phyloP scores from a whole-genome alignment of 37 sponge, comb jelly and placozoan genomes.

The Aphrocallistes beatrix region DNA sequence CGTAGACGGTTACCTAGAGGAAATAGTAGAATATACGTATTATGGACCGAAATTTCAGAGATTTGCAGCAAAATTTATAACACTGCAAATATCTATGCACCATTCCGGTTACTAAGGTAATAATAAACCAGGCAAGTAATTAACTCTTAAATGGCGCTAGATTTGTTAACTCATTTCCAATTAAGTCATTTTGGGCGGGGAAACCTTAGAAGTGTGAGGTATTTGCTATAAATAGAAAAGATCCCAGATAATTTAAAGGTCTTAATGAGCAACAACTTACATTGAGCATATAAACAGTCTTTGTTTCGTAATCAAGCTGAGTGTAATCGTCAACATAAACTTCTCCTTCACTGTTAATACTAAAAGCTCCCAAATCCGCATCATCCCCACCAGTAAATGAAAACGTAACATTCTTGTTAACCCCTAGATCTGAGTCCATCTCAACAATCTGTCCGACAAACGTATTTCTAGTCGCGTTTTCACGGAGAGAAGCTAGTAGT shows the following conservation, averaged over 20 bases:
- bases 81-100: background rate
- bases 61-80: background rate
- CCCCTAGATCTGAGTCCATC: background rate
- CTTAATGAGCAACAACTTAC: background rate
- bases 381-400: conserved; percentile 1
- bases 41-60: background rate
- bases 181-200: no score
- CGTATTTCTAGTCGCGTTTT: background rate
- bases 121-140: background rate
- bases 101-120: background rate
- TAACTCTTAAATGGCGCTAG: no score
- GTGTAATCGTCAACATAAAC: background rate
- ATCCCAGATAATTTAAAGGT: no score
- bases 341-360: background rate
- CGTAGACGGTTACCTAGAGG: background rate
- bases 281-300: background rate
- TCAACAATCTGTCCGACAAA: background rate
- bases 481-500: background rate
- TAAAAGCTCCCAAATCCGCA: background rate
- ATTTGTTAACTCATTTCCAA: no score
- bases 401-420: background rate
- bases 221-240: no score
- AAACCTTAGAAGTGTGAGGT: no score
- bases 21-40: background rate
- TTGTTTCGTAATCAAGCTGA: background rate